Evolutionary conservation across 2,888 invertebrate species (phyloP), one percentile per base, ranked within the genome.

Genomic region (Diaprepes abbreviatus): DNA sequence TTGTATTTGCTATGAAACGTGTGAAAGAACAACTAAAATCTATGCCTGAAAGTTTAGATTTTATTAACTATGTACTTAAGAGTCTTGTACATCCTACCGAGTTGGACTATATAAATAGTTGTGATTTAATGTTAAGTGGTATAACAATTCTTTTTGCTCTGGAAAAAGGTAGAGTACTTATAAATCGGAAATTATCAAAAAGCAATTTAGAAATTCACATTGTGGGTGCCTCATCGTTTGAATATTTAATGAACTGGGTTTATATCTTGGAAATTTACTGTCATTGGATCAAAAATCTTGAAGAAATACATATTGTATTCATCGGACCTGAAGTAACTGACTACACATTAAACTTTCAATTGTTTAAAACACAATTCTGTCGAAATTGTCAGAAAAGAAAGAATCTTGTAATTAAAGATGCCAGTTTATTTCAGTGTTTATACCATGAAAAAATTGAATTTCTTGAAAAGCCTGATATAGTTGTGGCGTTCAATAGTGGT

Each of bases 401-500:
- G 33, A 73, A 76, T 16, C 45, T 54, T 17, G 66, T 40, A 28
- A 67, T 64, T 17, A 73, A 66, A 16, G 60, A 72, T 60, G 74
- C 71, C 58, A 67, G 54, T 57, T 65, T 48, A 60, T 60, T 17
- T 38, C 16, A 45, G 14, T 16, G 19, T 45, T 50, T 79, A 10
- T 82, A 82, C 65, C 80, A 81, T 73, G 76, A 80, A 35, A 75
- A 77, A 43, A 70, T 75, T 3, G 66, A 72, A 33, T 40, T 68
- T 21, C 50, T 76, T 21, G 45, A 74, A 57, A 72, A 70, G 50
- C 81, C 82, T n/a, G 78, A 82, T 73, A 48, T 81, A 33, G 78
- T 81, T 14, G 75, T 80, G 7, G 79, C 78, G 0, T 81, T 82
- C 66, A 83, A 83, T 70, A 80, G 81, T 73, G 82, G 83, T 19